Evolutionary conservation across 2,888 invertebrate species (phyloP), one percentile per base, ranked within the genome.

Genomic region (Drosophila cyrtoloma): DNA sequence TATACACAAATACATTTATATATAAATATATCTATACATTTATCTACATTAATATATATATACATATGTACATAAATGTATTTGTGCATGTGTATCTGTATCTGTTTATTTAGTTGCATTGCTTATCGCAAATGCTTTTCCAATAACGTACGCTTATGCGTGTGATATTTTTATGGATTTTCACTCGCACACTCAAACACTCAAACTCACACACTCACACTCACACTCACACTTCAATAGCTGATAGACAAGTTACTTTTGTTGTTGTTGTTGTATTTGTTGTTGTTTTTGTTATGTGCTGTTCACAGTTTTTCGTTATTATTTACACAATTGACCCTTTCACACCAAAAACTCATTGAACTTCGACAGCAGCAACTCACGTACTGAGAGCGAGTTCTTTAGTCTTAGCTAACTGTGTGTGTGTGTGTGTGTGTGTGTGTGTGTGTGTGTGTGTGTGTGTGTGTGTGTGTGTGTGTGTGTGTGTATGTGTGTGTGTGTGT

Each of bases 271-370:
- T 35, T 57, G 50, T 44, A 2, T 70, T 51, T 65, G 57, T 30
- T 73, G 57, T 37, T 58, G 51, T 39, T 47, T 72, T 47, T 26
- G 47, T 47, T 47, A 71, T 86, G 86, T 87, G 88, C 77, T 88
- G 88, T 86, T 86, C 85, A 86, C 86, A 86, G 88, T 88, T 86
- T 84, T 84, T 72, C 75, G 81, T 85, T 85, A 83, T 83, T 89
- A 89, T 87, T 87, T 87, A 89, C 87, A 87, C 89, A 86, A 83
- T 89, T 86, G 89, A 87, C 87, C 87, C 87, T 87, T 87, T 87
- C 85, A 87, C 87, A 87, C 89, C 86, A 83, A 74, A 83, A 86
- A 75, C 81, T 85, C 88, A 86, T 88, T 88, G 85, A 86, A 86
- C 85, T 88, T 75, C 88, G 79, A 64, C 81, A 85, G 86, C 82